Conservation (phyloP, 2,888 invertebrate genomes). For the Agrotis puta region DNA sequence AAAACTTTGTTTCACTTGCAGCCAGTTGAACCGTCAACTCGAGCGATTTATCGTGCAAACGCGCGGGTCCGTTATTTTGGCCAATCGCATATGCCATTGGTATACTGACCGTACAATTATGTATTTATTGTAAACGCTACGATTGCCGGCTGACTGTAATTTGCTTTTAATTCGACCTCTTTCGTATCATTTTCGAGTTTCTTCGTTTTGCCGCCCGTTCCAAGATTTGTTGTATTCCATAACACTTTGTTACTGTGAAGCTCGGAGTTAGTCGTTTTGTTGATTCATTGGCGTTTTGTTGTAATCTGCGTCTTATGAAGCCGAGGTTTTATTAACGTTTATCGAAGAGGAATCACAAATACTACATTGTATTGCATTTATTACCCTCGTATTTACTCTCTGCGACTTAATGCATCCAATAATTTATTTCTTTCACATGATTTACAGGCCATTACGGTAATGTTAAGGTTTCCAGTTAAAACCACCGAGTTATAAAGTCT, state of each 20-base stretch:
- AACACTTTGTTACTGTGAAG: conserved; percentile 53
- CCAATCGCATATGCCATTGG: conserved; percentile 88
- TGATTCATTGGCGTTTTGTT: conserved; percentile 39
- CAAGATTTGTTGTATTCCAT: conserved; percentile 79
- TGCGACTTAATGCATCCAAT: conserved; percentile 80
- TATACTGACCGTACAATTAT: conserved; percentile 90
- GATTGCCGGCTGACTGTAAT: conserved; percentile 89
- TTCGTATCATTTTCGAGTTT: conserved; percentile 90
- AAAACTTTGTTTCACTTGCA: conserved; percentile 50
- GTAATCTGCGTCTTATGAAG: conserved; percentile 20
- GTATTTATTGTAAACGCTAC: conserved; percentile 91
- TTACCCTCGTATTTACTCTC: conserved; percentile 77
- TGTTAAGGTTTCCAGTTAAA: conserved; percentile 81
- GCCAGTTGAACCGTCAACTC: conserved; percentile 66
- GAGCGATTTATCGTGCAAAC: conserved; percentile 78
- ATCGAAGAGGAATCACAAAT: conserved; percentile 61
- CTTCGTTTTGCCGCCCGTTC: conserved; percentile 82
- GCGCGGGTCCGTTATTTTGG: conserved; percentile 83
- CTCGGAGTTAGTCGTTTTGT: conserved; percentile 39
- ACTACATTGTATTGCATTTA: conserved; percentile 78
- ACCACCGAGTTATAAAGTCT: conserved; percentile 81
- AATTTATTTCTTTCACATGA: conserved; percentile 85
- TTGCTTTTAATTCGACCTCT: conserved; percentile 90
- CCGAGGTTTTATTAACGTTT: conserved; percentile 38
- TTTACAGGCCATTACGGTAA: conserved; percentile 83